These are phyloP conservation scores for Tetrapedia diversipes DNA, from an alignment of 2,888 invertebrate species.

Conservation along the genomic window DNA sequence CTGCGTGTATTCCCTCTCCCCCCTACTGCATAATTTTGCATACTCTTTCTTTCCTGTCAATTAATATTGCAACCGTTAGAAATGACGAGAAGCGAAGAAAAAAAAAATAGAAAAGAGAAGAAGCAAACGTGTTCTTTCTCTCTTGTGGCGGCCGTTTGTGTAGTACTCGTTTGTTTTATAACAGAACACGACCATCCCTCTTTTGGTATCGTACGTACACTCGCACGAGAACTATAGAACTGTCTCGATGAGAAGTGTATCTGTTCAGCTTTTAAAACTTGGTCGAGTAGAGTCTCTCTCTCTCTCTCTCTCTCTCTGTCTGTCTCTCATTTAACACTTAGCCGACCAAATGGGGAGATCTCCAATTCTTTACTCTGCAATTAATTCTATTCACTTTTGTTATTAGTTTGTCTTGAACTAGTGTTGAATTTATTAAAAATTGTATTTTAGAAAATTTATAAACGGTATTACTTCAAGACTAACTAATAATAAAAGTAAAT, in stretches of 20 bases:
- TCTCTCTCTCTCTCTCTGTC: neutral
- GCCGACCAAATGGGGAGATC: too few species aligned
- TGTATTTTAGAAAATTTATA: too few species aligned
- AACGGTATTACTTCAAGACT: too few species aligned
- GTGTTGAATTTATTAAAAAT: too few species aligned
- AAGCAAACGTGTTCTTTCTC: conserved; percentile 33
- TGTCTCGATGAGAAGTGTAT: neutral
- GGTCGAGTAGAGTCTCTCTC: neutral
- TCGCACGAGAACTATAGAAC: neutral
- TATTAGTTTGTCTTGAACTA: too few species aligned
- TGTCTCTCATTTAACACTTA: too few species aligned
- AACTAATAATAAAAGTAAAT: too few species aligned
- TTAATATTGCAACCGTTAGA: conserved; percentile 21
- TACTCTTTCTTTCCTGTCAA: conserved; percentile 24
- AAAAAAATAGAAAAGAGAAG: neutral
- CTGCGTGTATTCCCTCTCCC: conserved; percentile 74
- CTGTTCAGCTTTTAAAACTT: neutral
- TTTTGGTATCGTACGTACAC: conserved; percentile 14
- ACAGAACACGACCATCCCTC: neutral
- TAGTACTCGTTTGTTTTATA: neutral
- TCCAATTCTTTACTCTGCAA: too few species aligned
- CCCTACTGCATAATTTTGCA: conserved; percentile 27
- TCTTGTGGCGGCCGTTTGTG: conserved; percentile 34
- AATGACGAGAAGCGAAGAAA: too few species aligned
- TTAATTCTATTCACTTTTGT: too few species aligned